A percentile compares a stretch with the other conserved stretches of the same genome.
These are phyloP conservation scores for Doryteuthis pealeii DNA, from an alignment of 1,140 invertebrate genomes.

Conservation along the genomic window DNA sequence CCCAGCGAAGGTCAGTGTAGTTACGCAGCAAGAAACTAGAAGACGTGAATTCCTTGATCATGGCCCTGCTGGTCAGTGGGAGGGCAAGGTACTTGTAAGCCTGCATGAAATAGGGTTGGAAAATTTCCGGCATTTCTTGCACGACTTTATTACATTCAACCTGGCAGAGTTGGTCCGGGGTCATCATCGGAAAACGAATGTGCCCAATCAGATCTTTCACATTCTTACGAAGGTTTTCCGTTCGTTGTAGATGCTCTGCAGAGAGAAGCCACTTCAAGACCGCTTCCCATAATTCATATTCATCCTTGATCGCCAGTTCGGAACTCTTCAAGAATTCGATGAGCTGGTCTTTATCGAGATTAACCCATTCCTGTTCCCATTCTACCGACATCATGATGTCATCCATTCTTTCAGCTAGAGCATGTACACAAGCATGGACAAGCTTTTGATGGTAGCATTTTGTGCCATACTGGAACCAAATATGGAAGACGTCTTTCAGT, in stretches of 20 bases:
- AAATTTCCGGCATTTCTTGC: conserved; percentile 49
- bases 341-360: conserved; percentile 60
- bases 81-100: conserved; percentile 62
- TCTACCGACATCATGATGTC: conserved; percentile 56
- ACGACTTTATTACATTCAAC: conserved; percentile 51
- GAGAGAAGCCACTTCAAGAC: conserved; percentile 49
- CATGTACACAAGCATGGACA: conserved; percentile 52
- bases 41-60: conserved; percentile 55
- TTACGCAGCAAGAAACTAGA: conserved; percentile 57
- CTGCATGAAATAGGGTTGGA: conserved; percentile 54
- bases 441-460: conserved; percentile 58
- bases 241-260: conserved; percentile 44
- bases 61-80: conserved; percentile 50
- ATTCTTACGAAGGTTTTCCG: conserved; percentile 42
- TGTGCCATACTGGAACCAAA: conserved; percentile 63
- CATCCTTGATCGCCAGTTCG: conserved; percentile 55
- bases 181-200: conserved; percentile 61
- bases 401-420: conserved; percentile 57
- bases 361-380: conserved; percentile 60
- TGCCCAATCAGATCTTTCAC: conserved; percentile 47
- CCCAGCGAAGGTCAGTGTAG: conserved; percentile 61
- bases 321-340: conserved; percentile 60
- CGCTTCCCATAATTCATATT: conserved; percentile 53
- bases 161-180: conserved; percentile 57
- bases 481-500: conserved; percentile 61